These are phyloP conservation scores for Hypsibius dujardini DNA, from an alignment of 1,140 invertebrate species.

Conservation along the genomic window DNA sequence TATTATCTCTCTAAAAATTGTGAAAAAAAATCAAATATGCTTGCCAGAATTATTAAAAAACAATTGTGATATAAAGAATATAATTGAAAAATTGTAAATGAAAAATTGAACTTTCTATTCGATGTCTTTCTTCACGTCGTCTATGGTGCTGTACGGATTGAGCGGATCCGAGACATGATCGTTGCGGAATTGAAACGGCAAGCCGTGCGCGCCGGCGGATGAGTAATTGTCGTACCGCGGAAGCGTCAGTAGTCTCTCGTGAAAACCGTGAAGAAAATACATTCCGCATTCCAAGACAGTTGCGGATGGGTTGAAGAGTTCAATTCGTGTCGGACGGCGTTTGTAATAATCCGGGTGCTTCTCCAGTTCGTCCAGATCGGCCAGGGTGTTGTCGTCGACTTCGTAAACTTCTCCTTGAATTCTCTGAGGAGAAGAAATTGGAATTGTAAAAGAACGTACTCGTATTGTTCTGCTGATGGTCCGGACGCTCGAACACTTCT, in stretches of 20 bases:
- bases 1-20: too few relatives aligned
- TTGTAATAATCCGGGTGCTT: constrained; percentile 61
- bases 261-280: constrained; percentile 59
- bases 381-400: constrained; percentile 58
- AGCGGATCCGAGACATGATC: too few relatives aligned
- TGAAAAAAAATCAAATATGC: too few relatives aligned
- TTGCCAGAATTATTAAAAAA: too few relatives aligned
- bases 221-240: constrained; percentile 46
- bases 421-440: constrained; percentile 25
- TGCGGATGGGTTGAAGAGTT: constrained; percentile 20
- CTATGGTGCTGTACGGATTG: too few relatives aligned
- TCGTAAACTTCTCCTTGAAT: constrained; percentile 60
- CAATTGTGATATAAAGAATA: too few relatives aligned
- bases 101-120: too few relatives aligned
- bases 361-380: constrained; percentile 60
- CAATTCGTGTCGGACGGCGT: constrained; percentile 45
- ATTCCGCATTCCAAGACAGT: constrained; percentile 44
- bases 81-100: too few relatives aligned
- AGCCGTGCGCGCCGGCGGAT: constrained; percentile 45
- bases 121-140: too few relatives aligned
- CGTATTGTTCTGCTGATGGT: too few relatives aligned
- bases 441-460: too few relatives aligned
- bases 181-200: constrained; percentile 33
- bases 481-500: too few relatives aligned
- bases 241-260: constrained; percentile 44